Evolutionary conservation across 2,113 vertebrate species (phyloP).

Genomic region (Oceanites oceanicus): DNA sequence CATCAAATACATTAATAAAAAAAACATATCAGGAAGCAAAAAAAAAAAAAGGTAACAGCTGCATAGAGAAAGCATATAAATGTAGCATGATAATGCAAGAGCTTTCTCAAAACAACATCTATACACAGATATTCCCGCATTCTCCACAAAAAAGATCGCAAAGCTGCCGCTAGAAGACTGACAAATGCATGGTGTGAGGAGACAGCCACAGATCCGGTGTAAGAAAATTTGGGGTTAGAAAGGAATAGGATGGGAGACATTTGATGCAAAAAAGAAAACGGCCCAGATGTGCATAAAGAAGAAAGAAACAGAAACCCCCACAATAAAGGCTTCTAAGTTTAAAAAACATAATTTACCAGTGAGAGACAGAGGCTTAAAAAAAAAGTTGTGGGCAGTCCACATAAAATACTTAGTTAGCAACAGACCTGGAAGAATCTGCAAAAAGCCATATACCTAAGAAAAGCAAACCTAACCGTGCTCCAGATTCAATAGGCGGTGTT

Average conservation of each 20-base stretch:
- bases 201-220: accelerated
- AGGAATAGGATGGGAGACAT: not conserved
- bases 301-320: not conserved
- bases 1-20: not conserved
- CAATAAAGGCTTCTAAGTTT: not conserved
- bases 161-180: not conserved
- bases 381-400: not conserved
- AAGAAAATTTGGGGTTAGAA: not conserved
- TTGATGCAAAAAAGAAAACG: not conserved
- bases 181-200: not conserved
- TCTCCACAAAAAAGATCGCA: not conserved
- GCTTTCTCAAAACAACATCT: not conserved
- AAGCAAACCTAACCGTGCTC: slow-evolving; percentile 53
- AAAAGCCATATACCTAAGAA: not conserved
- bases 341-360: not conserved
- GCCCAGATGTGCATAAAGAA: not conserved
- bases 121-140: not conserved
- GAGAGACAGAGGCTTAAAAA: not conserved
- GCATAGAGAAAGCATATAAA: not conserved
- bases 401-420: not conserved
- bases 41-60: not conserved
- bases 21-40: not conserved
- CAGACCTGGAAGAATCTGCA: not conserved
- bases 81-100: not conserved
- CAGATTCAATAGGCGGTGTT: slow-evolving; percentile 64